Base-by-base conservation (phyloP, 2,888 invertebrate genomes). In the Homarus gammarus region DNA sequence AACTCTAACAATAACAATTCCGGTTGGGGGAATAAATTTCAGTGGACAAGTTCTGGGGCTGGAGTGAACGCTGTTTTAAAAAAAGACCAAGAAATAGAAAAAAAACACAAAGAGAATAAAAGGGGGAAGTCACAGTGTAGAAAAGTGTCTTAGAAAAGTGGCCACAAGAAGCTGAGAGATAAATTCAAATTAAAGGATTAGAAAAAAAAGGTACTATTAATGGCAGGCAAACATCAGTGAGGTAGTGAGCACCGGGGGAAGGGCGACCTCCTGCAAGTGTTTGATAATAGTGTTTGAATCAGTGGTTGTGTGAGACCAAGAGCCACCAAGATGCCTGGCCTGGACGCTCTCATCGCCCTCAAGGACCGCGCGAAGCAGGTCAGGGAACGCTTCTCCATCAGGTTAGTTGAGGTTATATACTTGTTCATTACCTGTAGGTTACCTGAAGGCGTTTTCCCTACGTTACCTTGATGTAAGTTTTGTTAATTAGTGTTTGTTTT, bases 301-400 rank as follows among this genome's bases (percentile, higher is more conserved):
- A 75, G 75, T 75, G 75, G 18, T 72, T 72, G 72, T n/a, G 15
- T 40, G 31, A n/a, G 22, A 73, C 22, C 27, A 44, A 27, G 44
- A 40, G 81, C 22, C 18, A 51, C 18, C 18, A 77, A 49, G 33
- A 90, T 90, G 90, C 90, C 90, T 0, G 90, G 90, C 1, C 73
- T 90, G 56, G 90, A 90, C 72, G 86, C 90, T n/a, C 84, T 90
- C 56, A 90, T 90, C 36, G 90, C 83, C 64, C 79, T 90, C 49
- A 90, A 90, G 72, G 90, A 90, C 79, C 51, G 84, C 8, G 90
- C 90, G 0, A 90, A 90, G 87, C 87, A 78, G 70, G 78, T 90
- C 33, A 83, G 61, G 84, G 89, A 89, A 33, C 36, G 85, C 12
- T 73, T 89, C 49, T 38, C n/a, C 44, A 33, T 49, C 44, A 85